Base-by-base conservation (phyloP, 2,888 invertebrate species). In the Drosophila setosimentum region DNA sequence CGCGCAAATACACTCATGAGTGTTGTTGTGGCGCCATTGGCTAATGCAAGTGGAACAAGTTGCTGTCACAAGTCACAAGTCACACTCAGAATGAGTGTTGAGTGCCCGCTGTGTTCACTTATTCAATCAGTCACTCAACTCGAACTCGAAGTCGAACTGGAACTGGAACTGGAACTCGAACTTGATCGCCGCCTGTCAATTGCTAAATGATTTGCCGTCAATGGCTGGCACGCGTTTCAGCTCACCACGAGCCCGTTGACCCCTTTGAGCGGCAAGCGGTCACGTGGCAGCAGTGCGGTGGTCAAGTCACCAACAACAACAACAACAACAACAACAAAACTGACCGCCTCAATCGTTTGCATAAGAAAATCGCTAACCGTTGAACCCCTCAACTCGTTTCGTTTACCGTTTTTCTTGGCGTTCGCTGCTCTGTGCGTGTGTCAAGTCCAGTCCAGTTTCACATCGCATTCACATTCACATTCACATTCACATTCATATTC, bases 361-460 rank as follows among this genome's bases (percentile, higher is more conserved):
- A 16, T 18, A 69, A 29, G 30, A 10, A 58, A 58, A 16, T 33
- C 35, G 21, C 58, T n/a, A 50, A 33, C 49, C 35, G 42, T n/a
- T 27, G 24, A 40, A 7, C 33, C 30, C 18, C 32, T 27, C 24
- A 45, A 40, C 49, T 11, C 40, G 30, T 42, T 45, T 24, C 53
- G 21, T 45, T 32, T 40, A 42, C 50, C 72, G 29, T 68, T n/a
- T 33, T 35, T 32, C 57, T 51, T 48, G 11, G 37, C 53, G n/a
- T n/a, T 27, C 27, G 49, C 37, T 37, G 82, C 62, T 87, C 87
- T 89, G 87, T 85, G 85, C 87, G 89, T 90, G 75, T 89, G 91
- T 85, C 85, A 85, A 87, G 89, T 85, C 78, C 85, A 87, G 89
- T 85, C 78, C 85, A 85, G 91, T 65, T 76, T 48, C 40, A 49